These are phyloP conservation scores for Oscheius sp. DNA, from an alignment of 2,888 invertebrate species.

Conservation along the genomic window DNA sequence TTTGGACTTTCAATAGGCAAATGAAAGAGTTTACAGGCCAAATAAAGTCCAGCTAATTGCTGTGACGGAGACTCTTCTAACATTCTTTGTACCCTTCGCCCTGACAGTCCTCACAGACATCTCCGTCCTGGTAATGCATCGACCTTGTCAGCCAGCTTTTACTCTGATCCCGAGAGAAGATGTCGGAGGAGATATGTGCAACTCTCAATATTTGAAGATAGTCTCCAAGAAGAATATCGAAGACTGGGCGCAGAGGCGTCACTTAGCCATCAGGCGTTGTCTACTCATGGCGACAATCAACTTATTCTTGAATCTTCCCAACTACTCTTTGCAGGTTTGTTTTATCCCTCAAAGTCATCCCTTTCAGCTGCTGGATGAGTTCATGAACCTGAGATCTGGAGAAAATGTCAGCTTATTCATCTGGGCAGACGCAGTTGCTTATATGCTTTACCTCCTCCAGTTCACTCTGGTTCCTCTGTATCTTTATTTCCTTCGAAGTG, in stretches of 20 bases:
- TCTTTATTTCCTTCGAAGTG: conserved; percentile 47
- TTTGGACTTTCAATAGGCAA: not conserved
- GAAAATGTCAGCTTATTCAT: conserved; percentile 24
- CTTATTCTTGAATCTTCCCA: conserved; percentile 47
- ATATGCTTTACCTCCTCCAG: conserved; percentile 52
- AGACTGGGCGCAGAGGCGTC: conserved; percentile 31
- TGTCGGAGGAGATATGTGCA: conserved; percentile 12
- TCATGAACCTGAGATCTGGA: conserved; percentile 34
- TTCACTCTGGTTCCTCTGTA: conserved; percentile 51
- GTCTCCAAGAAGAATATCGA: conserved; percentile 43
- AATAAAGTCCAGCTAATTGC: conserved; percentile 41
- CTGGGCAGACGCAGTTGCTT: conserved; percentile 45
- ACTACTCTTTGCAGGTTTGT: conserved; percentile 51
- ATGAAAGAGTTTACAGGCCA: conserved; percentile 36
- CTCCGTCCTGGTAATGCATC: conserved; percentile 40
- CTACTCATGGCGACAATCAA: conserved; percentile 49
- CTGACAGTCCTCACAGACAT: conserved; percentile 52
- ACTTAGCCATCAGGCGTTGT: conserved; percentile 48
- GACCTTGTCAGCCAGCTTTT: conserved; percentile 16
- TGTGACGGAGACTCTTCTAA: conserved; percentile 47
- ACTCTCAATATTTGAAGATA: conserved; percentile 38
- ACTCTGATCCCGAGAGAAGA: conserved; percentile 20
- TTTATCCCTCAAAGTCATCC: too few species aligned
- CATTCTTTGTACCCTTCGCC: conserved; percentile 52
- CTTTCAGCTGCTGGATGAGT: conserved; percentile 51